Evolutionary conservation across 2,113 vertebrate genomes (phyloP).

Genomic region (Mormyrus lacerda): DNA sequence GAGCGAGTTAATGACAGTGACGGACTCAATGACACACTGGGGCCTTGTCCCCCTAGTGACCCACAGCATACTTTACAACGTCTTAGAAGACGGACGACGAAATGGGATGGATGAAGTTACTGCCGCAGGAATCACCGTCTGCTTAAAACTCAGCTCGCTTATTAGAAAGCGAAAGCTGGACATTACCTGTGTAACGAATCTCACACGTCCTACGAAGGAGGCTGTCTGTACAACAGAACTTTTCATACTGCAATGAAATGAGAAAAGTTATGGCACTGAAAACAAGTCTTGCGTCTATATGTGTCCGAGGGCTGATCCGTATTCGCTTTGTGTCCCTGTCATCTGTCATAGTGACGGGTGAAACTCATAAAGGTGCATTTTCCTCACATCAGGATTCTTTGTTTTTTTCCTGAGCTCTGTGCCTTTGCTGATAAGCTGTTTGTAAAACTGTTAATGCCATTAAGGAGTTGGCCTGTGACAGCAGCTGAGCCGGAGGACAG

Average conservation of each 20-base stretch:
- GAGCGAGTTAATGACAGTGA: slow-evolving; percentile 49
- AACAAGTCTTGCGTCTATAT: not conserved
- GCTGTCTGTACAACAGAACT: not conserved
- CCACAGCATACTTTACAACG: not conserved
- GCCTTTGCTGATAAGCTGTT: not conserved
- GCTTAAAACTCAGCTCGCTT: not conserved
- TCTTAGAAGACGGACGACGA: not conserved
- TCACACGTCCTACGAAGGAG: not conserved
- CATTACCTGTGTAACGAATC: not conserved
- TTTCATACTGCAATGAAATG: not conserved
- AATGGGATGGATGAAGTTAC: not conserved
- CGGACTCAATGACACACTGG: slow-evolving; percentile 54
- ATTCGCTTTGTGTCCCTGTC: not conserved
- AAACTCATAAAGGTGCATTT: not conserved
- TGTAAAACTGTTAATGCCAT: slow-evolving; percentile 5
- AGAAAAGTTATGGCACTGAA: not conserved
- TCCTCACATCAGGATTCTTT: not conserved
- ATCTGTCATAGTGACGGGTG: not conserved
- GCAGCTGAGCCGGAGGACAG: not conserved
- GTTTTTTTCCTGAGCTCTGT: not conserved
- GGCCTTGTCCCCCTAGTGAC: slow-evolving; percentile 34
- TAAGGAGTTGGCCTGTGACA: not conserved
- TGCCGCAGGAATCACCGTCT: not conserved
- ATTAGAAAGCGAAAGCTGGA: not conserved
- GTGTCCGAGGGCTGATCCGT: not conserved